Evolutionary conservation across 2,888 invertebrate species (phyloP).

Genomic region (Mimumesa dahlbomi): DNA sequence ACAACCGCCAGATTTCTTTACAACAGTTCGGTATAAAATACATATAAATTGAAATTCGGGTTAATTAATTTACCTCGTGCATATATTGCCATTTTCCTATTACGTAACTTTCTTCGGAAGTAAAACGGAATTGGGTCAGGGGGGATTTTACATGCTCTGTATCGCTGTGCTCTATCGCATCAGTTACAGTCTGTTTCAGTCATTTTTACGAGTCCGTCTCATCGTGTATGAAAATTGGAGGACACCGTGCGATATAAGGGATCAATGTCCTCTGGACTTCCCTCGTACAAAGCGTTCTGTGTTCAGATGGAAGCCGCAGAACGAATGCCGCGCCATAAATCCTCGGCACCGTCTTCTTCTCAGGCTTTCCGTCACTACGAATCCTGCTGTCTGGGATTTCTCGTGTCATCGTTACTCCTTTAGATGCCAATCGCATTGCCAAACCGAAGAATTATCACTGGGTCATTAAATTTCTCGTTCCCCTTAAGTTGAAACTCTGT

Average conservation of each 20-base stretch:
- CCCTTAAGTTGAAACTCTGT: neutral
- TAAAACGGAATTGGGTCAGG: no score
- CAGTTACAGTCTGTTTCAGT: no score
- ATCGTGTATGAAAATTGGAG: neutral
- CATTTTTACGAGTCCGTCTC: neutral
- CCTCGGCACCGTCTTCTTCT: slow-evolving; percentile 6
- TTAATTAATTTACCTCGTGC: slow-evolving; percentile 8
- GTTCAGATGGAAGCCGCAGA: slow-evolving; percentile 28
- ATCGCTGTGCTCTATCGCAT: neutral
- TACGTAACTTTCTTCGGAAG: no score
- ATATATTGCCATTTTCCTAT: neutral
- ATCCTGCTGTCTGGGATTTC: slow-evolving; percentile 36
- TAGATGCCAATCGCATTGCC: slow-evolving; percentile 38
- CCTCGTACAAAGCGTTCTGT: slow-evolving; percentile 34
- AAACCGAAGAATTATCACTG: slow-evolving; percentile 31
- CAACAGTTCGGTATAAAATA: no score
- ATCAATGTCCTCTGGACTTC: slow-evolving; percentile 40
- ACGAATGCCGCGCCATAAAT: slow-evolving; percentile 32
- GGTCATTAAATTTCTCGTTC: slow-evolving; percentile 11
- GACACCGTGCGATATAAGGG: slow-evolving; percentile 4
- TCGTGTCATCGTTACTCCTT: slow-evolving; percentile 45
- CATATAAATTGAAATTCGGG: slow-evolving; percentile 4
- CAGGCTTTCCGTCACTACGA: slow-evolving; percentile 23
- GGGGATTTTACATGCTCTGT: no score
- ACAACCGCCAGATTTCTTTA: no score